Base-by-base conservation (phyloP, 2,113 vertebrate genomes). In the Apaloderma vittatum region DNA sequence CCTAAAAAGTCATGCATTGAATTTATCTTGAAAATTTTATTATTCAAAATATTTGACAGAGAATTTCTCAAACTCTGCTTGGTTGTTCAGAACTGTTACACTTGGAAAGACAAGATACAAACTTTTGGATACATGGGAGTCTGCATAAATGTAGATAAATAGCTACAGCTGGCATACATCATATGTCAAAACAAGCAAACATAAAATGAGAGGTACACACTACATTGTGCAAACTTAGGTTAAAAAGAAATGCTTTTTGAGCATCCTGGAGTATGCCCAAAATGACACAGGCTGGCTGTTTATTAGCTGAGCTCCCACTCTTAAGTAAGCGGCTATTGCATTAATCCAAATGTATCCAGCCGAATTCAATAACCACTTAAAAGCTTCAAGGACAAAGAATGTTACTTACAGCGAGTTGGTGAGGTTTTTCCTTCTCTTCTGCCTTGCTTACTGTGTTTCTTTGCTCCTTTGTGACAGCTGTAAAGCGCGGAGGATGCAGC, bases 401-500 rank as follows among this genome's bases (percentile, higher is more conserved):
- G 34, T 61, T 98, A 98, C 98, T 98, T 96, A 98, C 98, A 90
- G 92, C 2, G 32, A 74, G 95, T 72, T 93, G 54, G 8, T 68
- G 71, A 93, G 78, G 75, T 15, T 90, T 52, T 57, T 71, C 67
- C 61, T 37, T 86, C 96, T 90, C 77, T 45, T 86, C 55, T 67
- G 30, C 66, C 94, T 74, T 93, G 57, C 63, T 86, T 55, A 36
- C 58, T 54, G 81, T 65, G 86, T 80, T 52, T 88, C 97, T 95
- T 57, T 82, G 68, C 97, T 97, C 93, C 96, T 93, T 63, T 66
- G 96, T 96, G 97, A 94, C 97, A 98, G 97, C 88, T 97, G 46
- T 92, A 95, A 95, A 96, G 86, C 88, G 0, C 77, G 81, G 93
- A 97, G 90, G 97, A 97, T 96, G 97, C 45, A 62, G 96, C 52